Evolutionary conservation across 1,140 invertebrate species (phyloP), one percentile per base, ranked within the genome.

Genomic region (Drosophila sucinea): DNA sequence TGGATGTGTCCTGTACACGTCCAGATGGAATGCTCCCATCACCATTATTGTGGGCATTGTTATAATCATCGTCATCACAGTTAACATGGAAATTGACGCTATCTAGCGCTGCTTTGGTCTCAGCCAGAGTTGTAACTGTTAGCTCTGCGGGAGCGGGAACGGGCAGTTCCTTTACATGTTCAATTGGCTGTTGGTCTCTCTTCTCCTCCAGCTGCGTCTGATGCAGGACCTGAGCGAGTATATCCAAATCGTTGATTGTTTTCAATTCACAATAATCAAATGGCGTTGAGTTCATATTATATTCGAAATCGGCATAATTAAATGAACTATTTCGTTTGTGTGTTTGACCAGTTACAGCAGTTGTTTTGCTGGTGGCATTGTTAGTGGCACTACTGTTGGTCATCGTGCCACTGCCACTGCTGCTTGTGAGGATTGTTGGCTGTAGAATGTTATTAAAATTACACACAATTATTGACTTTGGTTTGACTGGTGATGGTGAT

Each of bases 211-310:
- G 54, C 63, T 92, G 86, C 6, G 91, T 92, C 63, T 91, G 92
- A 71, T 94, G 93, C 51, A 94, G 79, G 30, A 96, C 94, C 92
- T 96, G 95, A 4, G 96, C 96, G 54, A 98, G 92, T 91, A 97
- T 95, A 92, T 97, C 96, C 93, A 97, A 95, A 91, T 97, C 97
- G 92, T 98, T 97, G 47, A 98, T 96, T 40, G 96, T 97, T 92
- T 98, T 97, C 32, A 98, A 90, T 93, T 97, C 97, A 92, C 97
- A 95, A 93, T 97, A 97, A 93, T 98, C 97, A 93, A 98, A 98
- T 1, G 97, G 97, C 91, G 96, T 97, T 17, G 96, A 97, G 57
- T 96, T 97, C 84, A 86, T 83, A 90, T 97, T 96, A 90, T 96
- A 95, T 92, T 98, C 97, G 93, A 98, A 98, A 90, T 97, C 96